Base-by-base conservation (phyloP, 2,797 vertebrate species). In the Labroides dimidiatus region DNA sequence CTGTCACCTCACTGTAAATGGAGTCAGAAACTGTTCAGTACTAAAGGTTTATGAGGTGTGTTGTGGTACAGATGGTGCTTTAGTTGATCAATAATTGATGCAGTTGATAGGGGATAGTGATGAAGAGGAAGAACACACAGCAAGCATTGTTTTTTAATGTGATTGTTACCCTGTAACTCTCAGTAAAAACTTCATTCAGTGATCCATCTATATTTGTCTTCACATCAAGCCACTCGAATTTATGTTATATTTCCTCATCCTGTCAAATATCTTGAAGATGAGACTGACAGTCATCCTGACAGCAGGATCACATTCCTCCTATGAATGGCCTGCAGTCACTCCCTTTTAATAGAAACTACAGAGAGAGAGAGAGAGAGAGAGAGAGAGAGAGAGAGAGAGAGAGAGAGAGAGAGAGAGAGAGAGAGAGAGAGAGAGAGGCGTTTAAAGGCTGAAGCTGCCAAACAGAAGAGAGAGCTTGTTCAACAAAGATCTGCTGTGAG, bases 281-380 rank as follows among this genome's bases (percentile, higher is more conserved):
- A 50, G 41, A 51, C 48, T 27, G 51, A 50, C 23, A 43, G 20
- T 47, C 51, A 24, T 48, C 17, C 12, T 24, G 24, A 78, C 50
- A 64, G 67, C 8, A 53, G 59, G 76, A 55, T 87, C 69, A 77
- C 83, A 83, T 87, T 91, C 82, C 75, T 71, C 0, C 0, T 36
- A 17, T 84, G 72, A 82, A 82, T 49, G 51, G 23, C 64, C 71
- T 69, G 19, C 69, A 58, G 85, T 84, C 84, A 75, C 84, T 90
- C 86, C 87, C 81, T 81, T 36, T 61, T 63, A 27, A 72, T 64
- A 74, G 84, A 85, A 89, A 87, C 81, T n/a, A n/a, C n/a, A n/a
- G n/a, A n/a, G n/a, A n/a, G n/a, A n/a, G n/a, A n/a, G n/a, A n/a
- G n/a, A n/a, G n/a, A n/a, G n/a, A n/a, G n/a, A n/a, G n/a, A n/a